These are phyloP conservation scores for Harpalus rufipes DNA, from an alignment of 2,888 invertebrate species.

Conservation along the genomic window DNA sequence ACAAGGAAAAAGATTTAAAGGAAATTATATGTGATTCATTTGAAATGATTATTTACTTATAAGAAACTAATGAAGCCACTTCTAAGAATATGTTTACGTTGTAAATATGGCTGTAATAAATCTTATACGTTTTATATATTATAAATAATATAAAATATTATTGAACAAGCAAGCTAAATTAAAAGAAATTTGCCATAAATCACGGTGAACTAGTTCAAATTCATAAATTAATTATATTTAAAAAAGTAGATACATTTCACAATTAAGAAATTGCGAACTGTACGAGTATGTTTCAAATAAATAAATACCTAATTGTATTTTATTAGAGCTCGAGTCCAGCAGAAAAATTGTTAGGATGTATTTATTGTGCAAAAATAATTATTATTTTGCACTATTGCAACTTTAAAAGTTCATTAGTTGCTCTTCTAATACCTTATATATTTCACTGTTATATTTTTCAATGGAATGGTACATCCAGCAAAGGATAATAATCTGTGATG, in stretches of 20 bases:
- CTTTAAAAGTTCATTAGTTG: no score
- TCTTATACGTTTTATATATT: background rate
- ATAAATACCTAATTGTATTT: no score
- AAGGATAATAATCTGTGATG: no score
- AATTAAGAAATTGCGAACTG: background rate
- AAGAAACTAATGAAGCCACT: background rate
- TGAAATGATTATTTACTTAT: background rate
- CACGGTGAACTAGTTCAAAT: background rate
- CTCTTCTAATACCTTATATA: no score
- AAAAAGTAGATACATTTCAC: background rate
- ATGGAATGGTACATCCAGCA: no score
- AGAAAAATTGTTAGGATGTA: no score
- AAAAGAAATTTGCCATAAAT: background rate
- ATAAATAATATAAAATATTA: background rate
- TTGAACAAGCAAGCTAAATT: background rate
- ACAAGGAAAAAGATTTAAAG: background rate
- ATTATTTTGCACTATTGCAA: no score
- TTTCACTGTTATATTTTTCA: no score
- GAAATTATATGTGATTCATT: conserved; percentile 4
- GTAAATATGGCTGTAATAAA: background rate
- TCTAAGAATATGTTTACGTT: background rate
- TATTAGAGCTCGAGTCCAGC: no score
- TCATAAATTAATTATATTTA: background rate
- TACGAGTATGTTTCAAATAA: background rate
- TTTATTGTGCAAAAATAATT: no score